A percentile compares a stretch with the other conserved stretches of the same genome.
Conservation (phyloP, 2,113 vertebrate species). For the Scomber scombrus region DNA sequence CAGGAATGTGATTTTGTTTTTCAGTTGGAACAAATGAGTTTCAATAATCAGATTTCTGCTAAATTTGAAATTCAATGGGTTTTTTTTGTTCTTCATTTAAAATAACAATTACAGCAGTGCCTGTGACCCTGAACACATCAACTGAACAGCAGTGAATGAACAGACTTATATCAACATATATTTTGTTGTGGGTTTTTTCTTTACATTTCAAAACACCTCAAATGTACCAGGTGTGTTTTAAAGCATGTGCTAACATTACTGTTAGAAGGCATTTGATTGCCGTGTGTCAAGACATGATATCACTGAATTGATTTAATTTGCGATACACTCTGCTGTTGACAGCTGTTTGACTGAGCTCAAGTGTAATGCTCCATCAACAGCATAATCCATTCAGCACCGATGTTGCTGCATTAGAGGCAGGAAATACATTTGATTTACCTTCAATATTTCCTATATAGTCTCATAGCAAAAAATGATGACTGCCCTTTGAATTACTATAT, state of each 20-base stretch:
- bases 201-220: conserved; percentile 2
- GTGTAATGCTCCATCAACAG: conserved; percentile 60
- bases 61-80: not conserved
- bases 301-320: conserved; percentile 68
- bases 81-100: conserved; percentile 5
- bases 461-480: conserved; percentile 45
- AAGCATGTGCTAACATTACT: conserved; percentile 45
- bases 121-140: conserved; percentile 8
- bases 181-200: not conserved
- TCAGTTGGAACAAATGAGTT: conserved; percentile 9
- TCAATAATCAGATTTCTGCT: conserved; percentile 21
- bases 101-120: conserved; percentile 27
- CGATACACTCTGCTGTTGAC: conserved; percentile 53
- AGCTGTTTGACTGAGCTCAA: conserved; percentile 65
- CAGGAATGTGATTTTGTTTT: conserved; percentile 46
- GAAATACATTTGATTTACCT: conserved; percentile 53
- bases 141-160: not conserved
- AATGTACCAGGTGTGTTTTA: conserved; percentile 25
- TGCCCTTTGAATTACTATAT: conserved; percentile 49
- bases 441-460: conserved; percentile 52
- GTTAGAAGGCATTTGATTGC: conserved; percentile 55
- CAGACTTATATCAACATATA: too few relatives aligned
- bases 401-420: conserved; percentile 44
- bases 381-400: conserved; percentile 55
- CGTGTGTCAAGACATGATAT: conserved; percentile 59